These are phyloP conservation scores for Paracentrotus lividus DNA, from an alignment of 53 echinoderm and acorn worm species.

Conservation along the genomic window DNA sequence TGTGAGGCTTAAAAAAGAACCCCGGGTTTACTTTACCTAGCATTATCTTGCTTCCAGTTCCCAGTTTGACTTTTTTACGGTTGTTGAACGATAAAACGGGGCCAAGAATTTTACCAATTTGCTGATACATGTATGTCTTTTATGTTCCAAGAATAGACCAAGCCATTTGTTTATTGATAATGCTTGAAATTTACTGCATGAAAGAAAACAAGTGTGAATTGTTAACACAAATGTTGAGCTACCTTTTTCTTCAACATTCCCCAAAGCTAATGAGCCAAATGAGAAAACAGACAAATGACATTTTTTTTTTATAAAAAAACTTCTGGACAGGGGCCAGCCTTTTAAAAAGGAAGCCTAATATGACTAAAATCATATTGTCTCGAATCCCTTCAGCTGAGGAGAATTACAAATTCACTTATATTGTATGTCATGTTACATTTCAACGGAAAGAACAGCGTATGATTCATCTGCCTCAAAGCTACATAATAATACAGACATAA, in stretches of 20 bases:
- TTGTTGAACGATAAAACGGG: slow-evolving; percentile 7
- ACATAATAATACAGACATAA: slow-evolving; percentile 37
- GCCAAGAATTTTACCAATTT: background rate
- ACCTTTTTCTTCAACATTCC: background rate
- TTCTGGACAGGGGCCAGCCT: background rate
- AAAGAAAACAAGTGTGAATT: background rate
- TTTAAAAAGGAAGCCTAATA: background rate
- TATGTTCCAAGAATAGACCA: background rate
- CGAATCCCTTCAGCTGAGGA: background rate
- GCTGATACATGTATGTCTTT: background rate
- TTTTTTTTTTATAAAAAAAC: background rate
- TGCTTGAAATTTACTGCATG: background rate
- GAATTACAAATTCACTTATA: background rate
- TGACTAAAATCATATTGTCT: background rate
- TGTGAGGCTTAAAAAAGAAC: background rate
- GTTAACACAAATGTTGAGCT: background rate
- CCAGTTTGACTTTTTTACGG: background rate
- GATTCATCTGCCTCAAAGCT: background rate
- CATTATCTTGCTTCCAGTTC: background rate
- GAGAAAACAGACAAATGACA: slow-evolving; percentile 1
- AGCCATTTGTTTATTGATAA: too few species aligned
- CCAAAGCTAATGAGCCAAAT: background rate
- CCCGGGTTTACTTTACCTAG: background rate
- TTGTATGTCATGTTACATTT: background rate
- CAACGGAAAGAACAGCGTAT: background rate